Evolutionary conservation across 92 coral and sea anemone species (phyloP).

Genomic region (Isaurus tuberculatus): DNA sequence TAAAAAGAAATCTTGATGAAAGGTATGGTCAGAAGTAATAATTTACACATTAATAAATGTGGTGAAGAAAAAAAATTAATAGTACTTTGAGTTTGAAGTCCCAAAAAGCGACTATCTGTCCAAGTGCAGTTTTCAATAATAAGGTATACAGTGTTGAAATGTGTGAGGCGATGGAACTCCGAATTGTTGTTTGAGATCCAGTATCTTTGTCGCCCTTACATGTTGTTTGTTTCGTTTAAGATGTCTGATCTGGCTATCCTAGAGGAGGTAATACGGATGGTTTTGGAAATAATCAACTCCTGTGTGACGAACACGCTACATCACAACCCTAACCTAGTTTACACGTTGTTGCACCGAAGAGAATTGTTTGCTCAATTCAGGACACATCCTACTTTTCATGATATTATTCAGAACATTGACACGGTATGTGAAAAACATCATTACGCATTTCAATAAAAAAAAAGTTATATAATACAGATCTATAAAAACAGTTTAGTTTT

Average conservation of each 20-base stretch:
- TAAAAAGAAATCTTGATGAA: too few relatives aligned
- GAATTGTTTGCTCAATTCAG: slow-evolving; percentile 98
- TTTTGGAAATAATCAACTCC: slow-evolving; percentile 93
- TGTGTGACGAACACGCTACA: slow-evolving; percentile 99
- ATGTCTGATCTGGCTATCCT: slow-evolving; percentile 93
- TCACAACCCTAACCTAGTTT: slow-evolving; percentile 97
- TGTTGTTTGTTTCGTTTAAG: slow-evolving; percentile 51
- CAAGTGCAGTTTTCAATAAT: too few relatives aligned
- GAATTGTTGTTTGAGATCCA: too few relatives aligned
- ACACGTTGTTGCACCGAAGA: slow-evolving; percentile 92
- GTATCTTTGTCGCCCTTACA: too few relatives aligned
- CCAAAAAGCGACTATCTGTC: too few relatives aligned
- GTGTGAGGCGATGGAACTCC: not conserved
- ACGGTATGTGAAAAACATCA: slow-evolving; percentile 72
- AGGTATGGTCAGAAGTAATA: too few relatives aligned
- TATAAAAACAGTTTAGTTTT: too few relatives aligned
- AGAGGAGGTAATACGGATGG: slow-evolving; percentile 98
- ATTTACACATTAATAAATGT: too few relatives aligned
- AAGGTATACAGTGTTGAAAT: not conserved
- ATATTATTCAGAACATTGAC: slow-evolving; percentile 96
- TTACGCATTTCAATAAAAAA: not conserved
- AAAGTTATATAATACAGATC: too few relatives aligned
- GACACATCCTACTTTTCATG: slow-evolving; percentile 95
- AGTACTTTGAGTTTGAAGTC: too few relatives aligned
- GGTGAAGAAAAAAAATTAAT: too few relatives aligned